Evolutionary conservation across 2,888 invertebrate species (phyloP), one percentile per base, ranked within the genome.

Genomic region (Drosophila anceps): DNA sequence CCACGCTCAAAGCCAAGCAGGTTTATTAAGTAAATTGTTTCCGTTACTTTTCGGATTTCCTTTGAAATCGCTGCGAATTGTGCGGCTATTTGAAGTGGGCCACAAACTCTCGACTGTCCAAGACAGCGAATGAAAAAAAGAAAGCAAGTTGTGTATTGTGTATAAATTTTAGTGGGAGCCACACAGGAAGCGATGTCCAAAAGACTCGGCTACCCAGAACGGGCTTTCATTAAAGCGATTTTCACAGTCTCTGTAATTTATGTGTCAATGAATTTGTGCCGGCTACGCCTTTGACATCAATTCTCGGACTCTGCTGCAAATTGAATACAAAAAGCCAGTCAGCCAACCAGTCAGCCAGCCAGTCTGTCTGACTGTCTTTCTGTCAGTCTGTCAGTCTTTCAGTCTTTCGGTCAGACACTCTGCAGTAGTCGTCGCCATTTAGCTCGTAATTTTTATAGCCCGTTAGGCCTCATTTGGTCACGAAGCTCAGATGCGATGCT

Each of bases 21-120:
- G 71, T 81, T 83, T 83, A 83, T 83, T 81, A 79, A 83, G 72
- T 83, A 83, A 83, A 83, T 83, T 81, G 83, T 81, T 81, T 83
- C 83, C 83, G 79, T 83, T 82, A 74, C 76, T 81, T 83, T 71
- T 54, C 68, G 83, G 71, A 81, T 77, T 73, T 83, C 79, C 70
- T 82, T 74, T 70, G 67, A 73, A 80, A 80, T 64, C 61, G 53
- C 66, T 68, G 79, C 53, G 68, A 50, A 69, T 65, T 69, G 54
- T 51, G 51, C 39, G 41, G 33, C 46, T 64, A 57, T 76, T 73
- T 81, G 73, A 81, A 79, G 79, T 81, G 76, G 73, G 33, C 77
- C 27, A 31, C 46, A 33, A 33, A 35, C 67, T 58, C 31, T 44
- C 54, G 35, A 46, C 54, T 60, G 43, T 55, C 62, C 57, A 54